phyloP scores from a whole-genome alignment of 1,140 invertebrate species.

The Chironomus tepperi region DNA sequence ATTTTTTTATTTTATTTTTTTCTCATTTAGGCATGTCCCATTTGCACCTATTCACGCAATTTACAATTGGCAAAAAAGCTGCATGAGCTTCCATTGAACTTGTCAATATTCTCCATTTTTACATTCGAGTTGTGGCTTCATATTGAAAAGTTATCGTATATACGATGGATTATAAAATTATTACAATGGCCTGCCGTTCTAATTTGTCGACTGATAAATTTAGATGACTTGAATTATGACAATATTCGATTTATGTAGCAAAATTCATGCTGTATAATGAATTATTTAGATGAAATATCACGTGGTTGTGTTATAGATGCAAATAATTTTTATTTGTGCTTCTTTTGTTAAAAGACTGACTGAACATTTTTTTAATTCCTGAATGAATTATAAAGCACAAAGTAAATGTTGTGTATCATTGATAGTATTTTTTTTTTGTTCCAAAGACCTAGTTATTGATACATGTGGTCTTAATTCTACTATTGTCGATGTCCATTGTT shows the following conservation, averaged over 20 bases:
- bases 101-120: slow-evolving; percentile 27
- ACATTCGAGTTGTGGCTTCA: slow-evolving; percentile 30
- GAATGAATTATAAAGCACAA: background rate
- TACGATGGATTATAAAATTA: slow-evolving; percentile 30
- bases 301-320: background rate
- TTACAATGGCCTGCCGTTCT: slow-evolving; percentile 32
- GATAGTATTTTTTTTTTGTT: background rate
- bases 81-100: slow-evolving; percentile 29
- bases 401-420: background rate
- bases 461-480: too few relatives aligned
- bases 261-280: background rate
- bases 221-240: background rate
- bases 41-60: slow-evolving; percentile 30
- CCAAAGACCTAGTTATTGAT: too few relatives aligned
- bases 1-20: slow-evolving; percentile 28
- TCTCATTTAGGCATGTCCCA: slow-evolving; percentile 28
- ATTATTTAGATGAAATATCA: background rate
- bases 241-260: slow-evolving; percentile 21
- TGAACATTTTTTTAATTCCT: background rate
- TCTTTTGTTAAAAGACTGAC: background rate
- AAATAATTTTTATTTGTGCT: background rate
- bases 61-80: slow-evolving; percentile 29
- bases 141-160: slow-evolving; percentile 28
- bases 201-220: slow-evolving; percentile 30
- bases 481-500: too few relatives aligned